Percentiles rank a stretch among this genome's conserved stretches.
phyloP scores from a whole-genome alignment of 2,888 invertebrate genomes.

The Apamea monoglypha region DNA sequence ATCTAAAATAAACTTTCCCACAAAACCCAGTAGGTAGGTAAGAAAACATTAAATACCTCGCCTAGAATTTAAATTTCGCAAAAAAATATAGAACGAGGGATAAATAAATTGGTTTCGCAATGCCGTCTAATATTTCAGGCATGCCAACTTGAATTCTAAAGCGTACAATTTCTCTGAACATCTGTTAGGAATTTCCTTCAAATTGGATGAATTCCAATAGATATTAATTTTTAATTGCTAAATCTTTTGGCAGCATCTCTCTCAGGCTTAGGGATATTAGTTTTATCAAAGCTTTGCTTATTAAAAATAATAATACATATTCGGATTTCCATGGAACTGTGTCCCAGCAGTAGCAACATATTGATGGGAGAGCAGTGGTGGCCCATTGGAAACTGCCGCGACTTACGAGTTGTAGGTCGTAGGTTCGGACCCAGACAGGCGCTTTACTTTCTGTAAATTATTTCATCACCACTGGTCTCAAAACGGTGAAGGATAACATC shows the following conservation, averaged over 20 bases:
- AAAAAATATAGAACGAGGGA: conserved; percentile 14
- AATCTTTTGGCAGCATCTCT: not conserved
- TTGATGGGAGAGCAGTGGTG: too few relatives aligned
- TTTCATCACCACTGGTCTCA: too few relatives aligned
- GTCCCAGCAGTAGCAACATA: too few relatives aligned
- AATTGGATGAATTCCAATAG: conserved; percentile 36
- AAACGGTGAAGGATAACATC: too few relatives aligned
- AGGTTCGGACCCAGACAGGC: too few relatives aligned
- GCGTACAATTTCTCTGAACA: conserved; percentile 41
- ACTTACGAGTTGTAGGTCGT: too few relatives aligned
- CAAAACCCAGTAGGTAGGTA: not conserved
- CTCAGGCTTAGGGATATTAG: not conserved
- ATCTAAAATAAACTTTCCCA: not conserved
- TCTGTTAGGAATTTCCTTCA: conserved; percentile 36
- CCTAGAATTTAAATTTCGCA: not conserved
- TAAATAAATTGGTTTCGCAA: conserved; percentile 45
- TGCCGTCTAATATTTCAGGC: conserved; percentile 38
- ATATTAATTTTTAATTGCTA: conserved; percentile 34
- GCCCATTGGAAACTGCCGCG: too few relatives aligned
- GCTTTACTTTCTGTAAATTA: too few relatives aligned
- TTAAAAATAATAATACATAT: not conserved
- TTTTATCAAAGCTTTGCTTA: not conserved
- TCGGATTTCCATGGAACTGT: not conserved
- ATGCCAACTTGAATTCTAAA: conserved; percentile 42
- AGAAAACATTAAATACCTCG: not conserved